phyloP scores from a whole-genome alignment of 2,888 invertebrate genomes.

The Chelonus formosanus region DNA sequence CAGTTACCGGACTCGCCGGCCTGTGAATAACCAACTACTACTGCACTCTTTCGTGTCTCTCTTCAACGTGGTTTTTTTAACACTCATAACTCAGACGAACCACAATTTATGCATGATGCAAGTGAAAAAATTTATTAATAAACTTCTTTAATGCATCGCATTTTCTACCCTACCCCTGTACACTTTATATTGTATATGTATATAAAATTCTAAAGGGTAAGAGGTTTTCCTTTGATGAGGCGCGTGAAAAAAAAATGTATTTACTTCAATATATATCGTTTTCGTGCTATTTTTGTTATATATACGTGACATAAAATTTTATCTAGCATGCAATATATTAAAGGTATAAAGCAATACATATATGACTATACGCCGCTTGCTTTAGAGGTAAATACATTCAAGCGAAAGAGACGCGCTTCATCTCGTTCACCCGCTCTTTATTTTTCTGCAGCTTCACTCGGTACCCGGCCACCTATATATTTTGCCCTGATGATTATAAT shows the following conservation, averaged over 20 bases:
- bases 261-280: constrained; percentile 9
- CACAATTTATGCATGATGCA: too few species aligned
- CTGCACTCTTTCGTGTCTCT: constrained; percentile 28
- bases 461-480: constrained; percentile 38
- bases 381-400: constrained; percentile 19
- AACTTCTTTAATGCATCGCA: too few species aligned
- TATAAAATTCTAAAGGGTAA: constrained; percentile 1
- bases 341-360: constrained; percentile 11
- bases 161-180: background rate
- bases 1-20: constrained; percentile 46
- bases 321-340: constrained; percentile 23
- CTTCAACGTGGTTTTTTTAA: background rate
- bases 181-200: background rate
- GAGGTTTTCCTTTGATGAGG: constrained; percentile 1
- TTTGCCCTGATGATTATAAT: constrained; percentile 44
- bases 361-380: constrained; percentile 1
- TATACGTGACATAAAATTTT: constrained; percentile 26
- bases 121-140: background rate
- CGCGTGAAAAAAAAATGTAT: constrained; percentile 2
- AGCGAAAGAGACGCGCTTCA: constrained; percentile 36
- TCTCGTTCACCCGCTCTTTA: constrained; percentile 36
- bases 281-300: constrained; percentile 23
- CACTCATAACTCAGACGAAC: background rate
- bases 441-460: constrained; percentile 27
- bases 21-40: constrained; percentile 40